Evolutionary conservation across 1,140 invertebrate genomes (phyloP).

Genomic region (Centruroides vittatus): DNA sequence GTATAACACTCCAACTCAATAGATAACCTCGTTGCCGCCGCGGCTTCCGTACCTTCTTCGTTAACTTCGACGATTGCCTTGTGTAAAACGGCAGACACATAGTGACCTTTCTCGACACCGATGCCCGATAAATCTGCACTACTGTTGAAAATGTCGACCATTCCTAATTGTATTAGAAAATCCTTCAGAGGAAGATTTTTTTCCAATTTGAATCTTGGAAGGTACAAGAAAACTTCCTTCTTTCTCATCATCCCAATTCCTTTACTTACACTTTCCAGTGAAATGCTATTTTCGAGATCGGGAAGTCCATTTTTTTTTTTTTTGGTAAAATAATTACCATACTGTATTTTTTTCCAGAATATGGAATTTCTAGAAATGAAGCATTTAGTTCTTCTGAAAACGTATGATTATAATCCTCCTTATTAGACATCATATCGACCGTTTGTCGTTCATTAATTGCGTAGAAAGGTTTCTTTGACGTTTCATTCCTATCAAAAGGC

Average conservation of each 20-base stretch:
- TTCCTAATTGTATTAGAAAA: slow-evolving; percentile 16
- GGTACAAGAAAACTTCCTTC: neutral
- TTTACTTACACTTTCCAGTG: neutral
- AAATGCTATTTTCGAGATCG: neutral
- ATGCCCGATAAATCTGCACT: slow-evolving; percentile 17
- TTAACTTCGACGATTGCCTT: slow-evolving; percentile 66
- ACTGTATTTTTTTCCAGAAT: neutral
- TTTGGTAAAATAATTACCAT: neutral
- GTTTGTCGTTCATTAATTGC: neutral
- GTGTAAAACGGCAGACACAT: slow-evolving; percentile 43
- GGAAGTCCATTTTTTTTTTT: neutral
- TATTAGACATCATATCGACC: too few species aligned
- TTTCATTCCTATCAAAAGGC: neutral
- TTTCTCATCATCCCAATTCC: neutral
- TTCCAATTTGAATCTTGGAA: slow-evolving; percentile 71
- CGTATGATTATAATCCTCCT: neutral
- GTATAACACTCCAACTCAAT: slow-evolving; percentile 7
- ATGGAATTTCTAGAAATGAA: neutral
- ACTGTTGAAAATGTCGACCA: slow-evolving; percentile 16
- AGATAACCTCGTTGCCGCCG: slow-evolving; percentile 43
- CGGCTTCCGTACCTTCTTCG: slow-evolving; percentile 62
- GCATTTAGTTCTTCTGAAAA: neutral
- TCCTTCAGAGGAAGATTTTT: slow-evolving; percentile 26
- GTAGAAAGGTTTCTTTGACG: neutral
- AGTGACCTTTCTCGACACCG: slow-evolving; percentile 4